Evolutionary conservation across 2,113 vertebrate species (phyloP).

Genomic region (Cephalopterus ornatus): DNA sequence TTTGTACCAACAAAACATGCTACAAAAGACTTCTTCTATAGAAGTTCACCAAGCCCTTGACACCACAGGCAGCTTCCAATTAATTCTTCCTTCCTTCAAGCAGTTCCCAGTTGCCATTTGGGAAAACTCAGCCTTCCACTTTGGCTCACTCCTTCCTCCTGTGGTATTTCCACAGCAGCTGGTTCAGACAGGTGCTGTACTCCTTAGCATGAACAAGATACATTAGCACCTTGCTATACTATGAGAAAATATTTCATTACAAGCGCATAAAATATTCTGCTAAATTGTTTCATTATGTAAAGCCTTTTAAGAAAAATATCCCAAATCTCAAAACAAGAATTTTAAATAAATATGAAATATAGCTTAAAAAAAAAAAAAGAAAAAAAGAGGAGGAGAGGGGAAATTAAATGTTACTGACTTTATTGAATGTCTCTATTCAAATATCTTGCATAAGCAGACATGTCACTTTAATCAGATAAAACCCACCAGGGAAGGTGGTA

Average conservation of each 20-base stretch:
- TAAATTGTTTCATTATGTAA: background rate
- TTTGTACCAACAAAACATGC: background rate
- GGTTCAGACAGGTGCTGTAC: background rate
- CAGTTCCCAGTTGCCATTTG: background rate
- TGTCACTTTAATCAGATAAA: slow-evolving; percentile 66
- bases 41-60: background rate
- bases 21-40: background rate
- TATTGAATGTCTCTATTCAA: slow-evolving; percentile 58
- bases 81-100: background rate
- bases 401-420: slow-evolving; percentile 45
- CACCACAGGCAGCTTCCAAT: background rate
- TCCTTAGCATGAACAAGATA: background rate
- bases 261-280: background rate
- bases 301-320: background rate
- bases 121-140: background rate
- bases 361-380: background rate
- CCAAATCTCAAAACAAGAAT: background rate
- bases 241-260: background rate
- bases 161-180: background rate
- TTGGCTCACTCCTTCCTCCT: background rate
- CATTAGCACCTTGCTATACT: background rate
- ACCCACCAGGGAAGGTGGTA: slow-evolving; percentile 42
- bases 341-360: slow-evolving; percentile 21
- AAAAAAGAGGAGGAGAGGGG: background rate
- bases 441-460: slow-evolving; percentile 58